phyloP scores from a whole-genome alignment of 2,888 invertebrate genomes.

The Neoitamus cyanurus region DNA sequence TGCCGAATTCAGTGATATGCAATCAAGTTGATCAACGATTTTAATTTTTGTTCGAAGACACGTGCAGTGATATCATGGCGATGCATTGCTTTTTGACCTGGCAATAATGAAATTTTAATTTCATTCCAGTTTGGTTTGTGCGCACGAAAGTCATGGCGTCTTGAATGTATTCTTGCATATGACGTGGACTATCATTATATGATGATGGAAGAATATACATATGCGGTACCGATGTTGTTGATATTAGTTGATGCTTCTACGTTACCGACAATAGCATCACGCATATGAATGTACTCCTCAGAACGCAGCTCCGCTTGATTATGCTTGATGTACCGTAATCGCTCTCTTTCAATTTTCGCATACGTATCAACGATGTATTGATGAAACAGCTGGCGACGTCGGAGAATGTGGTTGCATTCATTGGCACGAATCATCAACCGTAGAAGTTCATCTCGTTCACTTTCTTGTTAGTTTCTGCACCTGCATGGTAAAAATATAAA shows the following conservation, averaged over 20 bases:
- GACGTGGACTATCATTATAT: slow-evolving; percentile 60
- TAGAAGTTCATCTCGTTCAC: slow-evolving; percentile 49
- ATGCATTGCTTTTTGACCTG: too few species aligned
- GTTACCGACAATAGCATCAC: not conserved
- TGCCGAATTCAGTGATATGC: too few species aligned
- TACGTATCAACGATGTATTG: not conserved
- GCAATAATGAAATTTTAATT: too few species aligned
- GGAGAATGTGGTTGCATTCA: slow-evolving; percentile 25
- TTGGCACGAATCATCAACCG: slow-evolving; percentile 48
- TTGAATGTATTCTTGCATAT: slow-evolving; percentile 61
- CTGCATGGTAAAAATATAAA: slow-evolving; percentile 42
- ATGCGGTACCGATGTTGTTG: slow-evolving; percentile 22
- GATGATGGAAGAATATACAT: slow-evolving; percentile 57
- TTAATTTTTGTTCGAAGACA: too few species aligned
- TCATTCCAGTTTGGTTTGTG: too few species aligned
- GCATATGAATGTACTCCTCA: not conserved
- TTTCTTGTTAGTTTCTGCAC: slow-evolving; percentile 51
- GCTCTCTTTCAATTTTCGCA: not conserved
- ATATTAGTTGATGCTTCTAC: not conserved
- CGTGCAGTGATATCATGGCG: too few species aligned
- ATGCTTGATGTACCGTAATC: too few species aligned
- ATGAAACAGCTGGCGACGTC: too few species aligned
- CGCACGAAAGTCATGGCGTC: slow-evolving; percentile 60
- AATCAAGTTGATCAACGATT: too few species aligned
- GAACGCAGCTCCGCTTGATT: too few species aligned